Evolutionary conservation across 2,888 invertebrate species (phyloP).

Genomic region (Lamproptera curius): DNA sequence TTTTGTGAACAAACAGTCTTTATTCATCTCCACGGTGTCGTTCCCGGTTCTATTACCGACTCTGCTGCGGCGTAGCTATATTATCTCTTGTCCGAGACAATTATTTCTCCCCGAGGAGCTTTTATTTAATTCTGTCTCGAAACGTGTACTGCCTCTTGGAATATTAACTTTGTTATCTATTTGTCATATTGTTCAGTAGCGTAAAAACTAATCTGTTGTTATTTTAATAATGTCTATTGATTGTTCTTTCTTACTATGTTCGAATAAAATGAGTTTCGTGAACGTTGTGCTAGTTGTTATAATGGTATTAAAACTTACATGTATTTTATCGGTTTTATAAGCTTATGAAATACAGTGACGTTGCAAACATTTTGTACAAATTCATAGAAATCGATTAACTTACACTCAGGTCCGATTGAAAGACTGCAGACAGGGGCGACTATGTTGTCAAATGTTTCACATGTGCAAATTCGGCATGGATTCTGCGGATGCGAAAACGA

Average conservation of each 20-base stretch:
- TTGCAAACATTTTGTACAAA: too few species aligned
- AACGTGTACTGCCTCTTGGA: background rate
- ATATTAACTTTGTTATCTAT: conserved; percentile 2
- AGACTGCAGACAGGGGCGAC: conserved; percentile 34
- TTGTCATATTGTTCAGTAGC: background rate
- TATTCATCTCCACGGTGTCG: conserved; percentile 28
- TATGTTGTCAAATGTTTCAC: conserved; percentile 34
- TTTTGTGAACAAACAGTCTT: conserved; percentile 32
- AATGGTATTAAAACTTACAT: too few species aligned
- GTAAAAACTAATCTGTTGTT: too few species aligned
- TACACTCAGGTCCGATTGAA: conserved; percentile 34
- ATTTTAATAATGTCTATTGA: too few species aligned
- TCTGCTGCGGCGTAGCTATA: background rate
- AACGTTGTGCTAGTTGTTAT: too few species aligned
- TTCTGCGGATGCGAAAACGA: conserved; percentile 32
- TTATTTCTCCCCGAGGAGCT: conserved; percentile 7
- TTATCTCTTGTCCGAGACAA: conserved; percentile 11
- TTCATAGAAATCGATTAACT: conserved; percentile 25
- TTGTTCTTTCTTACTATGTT: too few species aligned
- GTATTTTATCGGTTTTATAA: too few species aligned
- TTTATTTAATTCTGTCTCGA: conserved; percentile 3
- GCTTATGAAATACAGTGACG: too few species aligned
- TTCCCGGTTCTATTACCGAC: conserved; percentile 11
- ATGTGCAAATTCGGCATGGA: conserved; percentile 35
- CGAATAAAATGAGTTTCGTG: too few species aligned